Percentiles rank a stretch among this genome's conserved stretches.
phyloP scores from a whole-genome alignment of 2,113 vertebrate genomes.

The Nannospalax galili region DNA sequence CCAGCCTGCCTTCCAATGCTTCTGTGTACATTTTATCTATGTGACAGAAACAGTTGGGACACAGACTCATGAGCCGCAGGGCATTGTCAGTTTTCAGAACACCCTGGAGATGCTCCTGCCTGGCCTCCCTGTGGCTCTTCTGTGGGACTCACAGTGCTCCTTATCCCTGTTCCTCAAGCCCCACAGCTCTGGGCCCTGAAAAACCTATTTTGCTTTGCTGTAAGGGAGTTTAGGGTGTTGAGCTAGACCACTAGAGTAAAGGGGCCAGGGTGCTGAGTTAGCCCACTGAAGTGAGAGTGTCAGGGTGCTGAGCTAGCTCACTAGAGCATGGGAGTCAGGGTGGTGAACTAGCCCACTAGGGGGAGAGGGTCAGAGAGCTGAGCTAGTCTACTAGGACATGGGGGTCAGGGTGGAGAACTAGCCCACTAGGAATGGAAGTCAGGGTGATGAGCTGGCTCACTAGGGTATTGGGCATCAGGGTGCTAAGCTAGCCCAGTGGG shows the following conservation, averaged over 20 bases:
- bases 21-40: background rate
- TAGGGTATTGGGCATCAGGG: too few species aligned
- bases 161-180: rapidly evolving
- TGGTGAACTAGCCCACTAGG: background rate
- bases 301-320: background rate
- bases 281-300: background rate
- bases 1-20: background rate
- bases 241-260: background rate
- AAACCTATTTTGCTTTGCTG: background rate
- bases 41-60: background rate
- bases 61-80: background rate
- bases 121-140: background rate
- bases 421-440: too few species aligned
- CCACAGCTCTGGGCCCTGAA: rapidly evolving
- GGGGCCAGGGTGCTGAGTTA: background rate
- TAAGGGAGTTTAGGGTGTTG: background rate
- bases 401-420: too few species aligned
- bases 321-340: background rate
- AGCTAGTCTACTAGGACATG: background rate
- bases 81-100: background rate
- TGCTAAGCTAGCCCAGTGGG: background rate
- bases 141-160: background rate
- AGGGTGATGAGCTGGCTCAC: too few species aligned
- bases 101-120: background rate
- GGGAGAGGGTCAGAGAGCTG: background rate